Evolutionary conservation across 2,888 invertebrate species (phyloP).

Genomic region (Brenthis hecate): DNA sequence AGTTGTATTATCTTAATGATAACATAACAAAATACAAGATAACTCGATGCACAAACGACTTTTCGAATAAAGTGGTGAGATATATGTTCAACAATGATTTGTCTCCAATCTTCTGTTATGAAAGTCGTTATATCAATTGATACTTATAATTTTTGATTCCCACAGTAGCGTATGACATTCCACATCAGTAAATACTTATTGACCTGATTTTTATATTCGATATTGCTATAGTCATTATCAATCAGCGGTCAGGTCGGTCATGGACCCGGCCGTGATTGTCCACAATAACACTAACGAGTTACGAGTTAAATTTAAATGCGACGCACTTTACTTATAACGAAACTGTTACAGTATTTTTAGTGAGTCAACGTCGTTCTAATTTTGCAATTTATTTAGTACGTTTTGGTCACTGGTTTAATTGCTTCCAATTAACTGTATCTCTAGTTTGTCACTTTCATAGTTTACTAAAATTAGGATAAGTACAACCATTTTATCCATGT

Average conservation of each 20-base stretch:
- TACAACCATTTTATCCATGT: background rate
- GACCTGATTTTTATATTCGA: constrained; percentile 38
- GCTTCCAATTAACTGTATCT: constrained; percentile 25
- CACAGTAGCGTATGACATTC: constrained; percentile 7
- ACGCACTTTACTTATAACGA: constrained; percentile 24
- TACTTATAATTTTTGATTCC: background rate
- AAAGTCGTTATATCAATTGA: background rate
- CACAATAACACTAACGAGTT: constrained; percentile 28
- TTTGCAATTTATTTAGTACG: constrained; percentile 33
- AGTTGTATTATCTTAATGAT: too few relatives aligned
- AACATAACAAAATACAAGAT: too few relatives aligned
- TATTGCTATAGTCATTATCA: constrained; percentile 38
- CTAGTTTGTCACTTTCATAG: constrained; percentile 10
- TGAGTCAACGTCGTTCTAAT: constrained; percentile 31
- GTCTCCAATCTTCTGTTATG: background rate
- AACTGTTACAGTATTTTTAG: constrained; percentile 33
- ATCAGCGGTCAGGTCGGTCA: constrained; percentile 41
- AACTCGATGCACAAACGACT: too few relatives aligned
- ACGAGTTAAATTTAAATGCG: constrained; percentile 21
- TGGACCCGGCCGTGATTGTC: constrained; percentile 37
- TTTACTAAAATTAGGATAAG: constrained; percentile 1
- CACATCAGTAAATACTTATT: constrained; percentile 15
- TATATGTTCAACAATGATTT: background rate
- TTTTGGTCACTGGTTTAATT: constrained; percentile 33
- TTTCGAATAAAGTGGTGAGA: too few relatives aligned